A percentile compares a stretch with the other conserved stretches of the same genome.
Evolutionary conservation across 2,797 vertebrate species (phyloP).

Genomic region (Cynopterus sphinx): DNA sequence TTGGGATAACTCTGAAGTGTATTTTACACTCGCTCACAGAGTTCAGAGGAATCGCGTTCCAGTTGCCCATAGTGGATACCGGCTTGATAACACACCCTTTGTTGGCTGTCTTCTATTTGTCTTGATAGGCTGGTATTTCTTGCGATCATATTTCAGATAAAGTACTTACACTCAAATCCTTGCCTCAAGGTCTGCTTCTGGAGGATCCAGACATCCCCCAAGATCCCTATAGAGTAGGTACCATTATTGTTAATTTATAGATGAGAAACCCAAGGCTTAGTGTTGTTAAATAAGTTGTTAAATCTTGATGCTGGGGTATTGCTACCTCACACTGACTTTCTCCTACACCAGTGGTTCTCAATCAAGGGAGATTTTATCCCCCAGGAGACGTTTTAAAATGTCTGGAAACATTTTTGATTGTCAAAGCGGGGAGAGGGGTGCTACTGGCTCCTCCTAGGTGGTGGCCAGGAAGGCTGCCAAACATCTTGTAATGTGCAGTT

Average conservation of each 20-base stretch:
- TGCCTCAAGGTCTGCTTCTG: not conserved
- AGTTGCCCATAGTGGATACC: fast-evolving
- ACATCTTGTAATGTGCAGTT: no score
- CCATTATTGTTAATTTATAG: not conserved
- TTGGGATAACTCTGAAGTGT: not conserved
- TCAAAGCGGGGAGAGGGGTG: not conserved
- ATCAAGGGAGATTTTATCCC: not conserved
- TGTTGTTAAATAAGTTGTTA: not conserved
- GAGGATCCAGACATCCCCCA: not conserved
- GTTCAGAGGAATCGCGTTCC: not conserved
- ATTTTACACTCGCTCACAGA: not conserved
- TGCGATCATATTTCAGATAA: not conserved
- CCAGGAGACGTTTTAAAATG: not conserved
- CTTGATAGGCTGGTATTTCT: not conserved
- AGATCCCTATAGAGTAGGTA: not conserved
- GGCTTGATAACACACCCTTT: not conserved
- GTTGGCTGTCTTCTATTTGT: not conserved
- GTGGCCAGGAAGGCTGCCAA: not conserved
- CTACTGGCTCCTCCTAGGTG: not conserved
- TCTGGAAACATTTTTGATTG: not conserved
- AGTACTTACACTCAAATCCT: not conserved
- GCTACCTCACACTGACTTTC: not conserved
- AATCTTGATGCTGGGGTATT: not conserved
- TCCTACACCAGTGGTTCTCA: not conserved
- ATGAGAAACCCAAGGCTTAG: not conserved